Base-by-base conservation (phyloP, 2,113 vertebrate genomes). In the Tyto alba region DNA sequence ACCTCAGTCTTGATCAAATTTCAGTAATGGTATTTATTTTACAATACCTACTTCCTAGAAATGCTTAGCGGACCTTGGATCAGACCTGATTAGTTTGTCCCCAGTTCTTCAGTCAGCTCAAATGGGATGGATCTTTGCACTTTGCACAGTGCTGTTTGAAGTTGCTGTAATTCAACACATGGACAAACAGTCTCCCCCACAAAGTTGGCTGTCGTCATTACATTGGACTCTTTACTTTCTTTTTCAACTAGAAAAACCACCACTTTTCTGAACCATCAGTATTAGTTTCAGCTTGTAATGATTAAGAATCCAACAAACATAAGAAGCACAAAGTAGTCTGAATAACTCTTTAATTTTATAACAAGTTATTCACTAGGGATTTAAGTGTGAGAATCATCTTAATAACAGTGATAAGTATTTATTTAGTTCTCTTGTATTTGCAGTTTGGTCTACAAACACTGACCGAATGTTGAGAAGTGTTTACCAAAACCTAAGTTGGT, bases 71-170 rank as follows among this genome's bases (percentile, higher is more conserved):
- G 73, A 90, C 92, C 80, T 96, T 94, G 90, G 80, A 82, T 87
- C 36, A 48, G 30, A 60, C 48, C 62, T 9, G 36, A 34, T 77
- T 18, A 55, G 27, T 89, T 91, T 79, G 78, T 53, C 36, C 10
- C 52, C 25, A 13, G 40, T 50, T 91, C 64, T 78, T 72, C 56
- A 48, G 88, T 36, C 60, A 59, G 45, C 56, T 93, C 47, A 85
- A 5, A 55, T 6, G 60, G 25, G 25, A 71, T 78, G 48, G 69
- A 93, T 87, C 96, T 96, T 96, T 95, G 95, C 74, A 93, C 96
- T 94, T 96, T 95, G 90, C 67, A 73, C 80, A 40, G 57, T 25
- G 64, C 64, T 78, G 13, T 89, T 71, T 85, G 86, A 87, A 92
- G 52, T 78, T 3, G 6, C 43, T 81, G 85, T 68, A 93, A 41